phyloP scores from a whole-genome alignment of 2,888 invertebrate genomes.

The Trissonchulus latispiculum region DNA sequence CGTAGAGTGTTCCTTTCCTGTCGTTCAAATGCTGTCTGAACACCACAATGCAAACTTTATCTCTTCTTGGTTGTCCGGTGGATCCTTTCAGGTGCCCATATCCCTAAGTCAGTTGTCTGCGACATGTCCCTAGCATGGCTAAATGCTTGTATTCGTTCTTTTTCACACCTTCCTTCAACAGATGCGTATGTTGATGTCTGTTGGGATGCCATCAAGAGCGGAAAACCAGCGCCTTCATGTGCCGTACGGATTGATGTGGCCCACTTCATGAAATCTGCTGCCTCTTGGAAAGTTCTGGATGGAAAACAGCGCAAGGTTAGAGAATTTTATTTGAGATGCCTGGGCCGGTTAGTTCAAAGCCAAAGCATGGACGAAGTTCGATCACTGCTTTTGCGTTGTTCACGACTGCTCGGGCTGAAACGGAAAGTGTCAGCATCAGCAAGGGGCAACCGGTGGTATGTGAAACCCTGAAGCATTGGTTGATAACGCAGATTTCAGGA shows the following conservation, averaged over 20 bases:
- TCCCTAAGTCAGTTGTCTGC: background rate
- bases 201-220: no score
- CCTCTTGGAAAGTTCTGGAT: background rate
- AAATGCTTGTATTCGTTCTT: no score
- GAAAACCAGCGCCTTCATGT: no score
- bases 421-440: background rate
- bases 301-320: background rate
- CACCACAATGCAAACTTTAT: background rate
- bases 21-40: background rate
- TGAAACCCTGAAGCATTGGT: no score
- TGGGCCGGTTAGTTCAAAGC: background rate
- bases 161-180: no score
- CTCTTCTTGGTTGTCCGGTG: background rate
- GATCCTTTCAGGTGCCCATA: background rate
- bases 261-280: background rate
- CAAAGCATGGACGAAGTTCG: background rate
- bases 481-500: no score
- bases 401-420: background rate
- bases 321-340: background rate
- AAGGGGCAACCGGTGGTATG: no score
- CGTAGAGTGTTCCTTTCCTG: background rate
- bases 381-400: background rate
- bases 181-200: no score
- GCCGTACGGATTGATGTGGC: background rate
- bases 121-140: background rate